These are phyloP conservation scores for Emydura subglobosa DNA, from an alignment of 2,113 vertebrate genomes.

Conservation along the genomic window DNA sequence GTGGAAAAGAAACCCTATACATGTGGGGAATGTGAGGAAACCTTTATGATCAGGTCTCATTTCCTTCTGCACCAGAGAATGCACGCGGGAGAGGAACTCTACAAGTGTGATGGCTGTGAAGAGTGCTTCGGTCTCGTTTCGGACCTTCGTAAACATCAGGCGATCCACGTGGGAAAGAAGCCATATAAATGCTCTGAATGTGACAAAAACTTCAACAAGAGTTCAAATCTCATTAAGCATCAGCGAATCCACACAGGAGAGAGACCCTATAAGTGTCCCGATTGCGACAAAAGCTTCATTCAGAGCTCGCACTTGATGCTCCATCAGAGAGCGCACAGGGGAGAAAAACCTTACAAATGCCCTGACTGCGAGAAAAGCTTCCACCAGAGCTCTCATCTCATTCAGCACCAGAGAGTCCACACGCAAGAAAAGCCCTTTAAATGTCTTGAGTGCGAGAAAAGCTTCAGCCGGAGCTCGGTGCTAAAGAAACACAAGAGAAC, in stretches of 20 bases:
- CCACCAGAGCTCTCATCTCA: slow-evolving; percentile 53
- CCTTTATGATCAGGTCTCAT: slow-evolving; percentile 12
- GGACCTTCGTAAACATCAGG: slow-evolving; percentile 69
- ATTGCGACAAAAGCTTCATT: slow-evolving; percentile 68
- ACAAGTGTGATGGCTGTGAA: slow-evolving; percentile 72
- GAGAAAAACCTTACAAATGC: slow-evolving; percentile 31
- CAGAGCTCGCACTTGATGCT: slow-evolving; percentile 46
- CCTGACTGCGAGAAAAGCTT: slow-evolving; percentile 3
- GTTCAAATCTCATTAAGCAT: background rate
- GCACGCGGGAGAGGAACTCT: slow-evolving; percentile 59
- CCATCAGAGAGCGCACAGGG: slow-evolving; percentile 72
- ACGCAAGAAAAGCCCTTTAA: slow-evolving; percentile 68
- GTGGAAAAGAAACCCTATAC: background rate
- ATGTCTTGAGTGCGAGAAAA: slow-evolving; percentile 71
- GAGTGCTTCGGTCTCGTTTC: slow-evolving; percentile 67
- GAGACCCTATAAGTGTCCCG: slow-evolving; percentile 34
- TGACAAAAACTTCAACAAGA: background rate
- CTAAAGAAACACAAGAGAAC: slow-evolving; percentile 65
- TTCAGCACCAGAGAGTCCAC: slow-evolving; percentile 69
- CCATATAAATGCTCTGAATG: slow-evolving; percentile 62
- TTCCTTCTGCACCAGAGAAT: background rate
- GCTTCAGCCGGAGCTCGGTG: slow-evolving; percentile 72
- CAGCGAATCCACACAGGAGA: background rate
- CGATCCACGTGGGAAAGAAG: slow-evolving; percentile 64
- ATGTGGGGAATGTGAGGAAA: slow-evolving; percentile 39